A percentile compares a stretch with the other conserved stretches of the same genome.
Conservation (phyloP, 2,113 vertebrate species). For the Urocynchramus pylzowi region DNA sequence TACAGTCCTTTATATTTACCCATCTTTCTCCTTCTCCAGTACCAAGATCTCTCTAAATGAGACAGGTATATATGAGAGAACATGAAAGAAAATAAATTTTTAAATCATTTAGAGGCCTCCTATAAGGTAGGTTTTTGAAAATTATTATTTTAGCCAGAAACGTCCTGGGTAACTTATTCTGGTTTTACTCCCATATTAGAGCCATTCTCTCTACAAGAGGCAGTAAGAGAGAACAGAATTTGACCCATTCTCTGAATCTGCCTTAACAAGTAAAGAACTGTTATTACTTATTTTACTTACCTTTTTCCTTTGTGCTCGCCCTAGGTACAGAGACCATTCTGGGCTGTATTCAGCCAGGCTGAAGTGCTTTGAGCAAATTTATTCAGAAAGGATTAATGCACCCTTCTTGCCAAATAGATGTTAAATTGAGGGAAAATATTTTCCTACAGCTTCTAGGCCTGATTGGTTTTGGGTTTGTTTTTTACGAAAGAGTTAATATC, state of each 20-base stretch:
- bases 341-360: neutral
- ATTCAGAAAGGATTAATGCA: neutral
- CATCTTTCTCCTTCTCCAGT: neutral
- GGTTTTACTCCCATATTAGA: neutral
- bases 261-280: neutral
- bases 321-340: neutral
- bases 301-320: neutral
- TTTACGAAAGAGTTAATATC: neutral
- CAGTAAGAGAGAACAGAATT: neutral
- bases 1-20: neutral
- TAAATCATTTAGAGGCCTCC: neutral
- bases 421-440: neutral
- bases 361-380: neutral
- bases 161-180: neutral
- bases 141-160: neutral
- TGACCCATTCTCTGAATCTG: neutral
- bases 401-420: neutral
- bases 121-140: neutral
- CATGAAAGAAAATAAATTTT: neutral
- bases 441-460: neutral
- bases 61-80: neutral
- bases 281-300: neutral
- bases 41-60: neutral
- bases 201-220: neutral
- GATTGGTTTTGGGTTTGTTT: neutral